Evolutionary conservation across 23 tunicate genomes (phyloP).

Genomic region (Trididemnum clinides): DNA sequence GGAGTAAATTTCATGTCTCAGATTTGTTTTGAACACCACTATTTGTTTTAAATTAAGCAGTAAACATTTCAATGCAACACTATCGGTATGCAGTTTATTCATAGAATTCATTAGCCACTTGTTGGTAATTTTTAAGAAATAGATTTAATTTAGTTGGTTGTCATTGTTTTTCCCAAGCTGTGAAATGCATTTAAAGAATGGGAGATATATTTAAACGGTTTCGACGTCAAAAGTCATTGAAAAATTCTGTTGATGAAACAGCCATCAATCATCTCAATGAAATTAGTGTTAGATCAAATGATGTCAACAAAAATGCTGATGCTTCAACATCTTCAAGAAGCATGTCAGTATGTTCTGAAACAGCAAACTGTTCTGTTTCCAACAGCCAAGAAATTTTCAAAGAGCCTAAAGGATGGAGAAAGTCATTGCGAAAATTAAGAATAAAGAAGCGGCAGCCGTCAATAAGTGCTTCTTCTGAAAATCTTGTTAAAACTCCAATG

Average conservation of each 20-base stretch:
- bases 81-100: too few relatives aligned
- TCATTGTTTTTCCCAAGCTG: too few relatives aligned
- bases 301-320: background rate
- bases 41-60: too few relatives aligned
- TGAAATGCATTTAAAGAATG: too few relatives aligned
- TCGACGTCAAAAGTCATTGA: conserved; percentile 45
- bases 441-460: conserved; percentile 41
- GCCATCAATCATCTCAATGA: background rate
- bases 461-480: conserved; percentile 52
- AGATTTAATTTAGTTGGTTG: background rate
- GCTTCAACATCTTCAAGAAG: background rate
- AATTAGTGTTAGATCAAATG: background rate
- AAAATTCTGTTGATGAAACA: background rate
- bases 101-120: too few relatives aligned
- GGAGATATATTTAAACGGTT: conserved; percentile 31
- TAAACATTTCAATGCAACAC: too few relatives aligned
- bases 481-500: conserved; percentile 23
- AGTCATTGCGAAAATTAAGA: conserved; percentile 60
- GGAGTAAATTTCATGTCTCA: too few relatives aligned
- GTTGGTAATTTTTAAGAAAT: background rate
- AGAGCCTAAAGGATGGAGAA: conserved; percentile 68
- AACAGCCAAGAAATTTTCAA: conserved; percentile 24
- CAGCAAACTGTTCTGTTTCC: background rate
- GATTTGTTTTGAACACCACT: too few relatives aligned
- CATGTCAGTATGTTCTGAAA: background rate